Evolutionary conservation across 1,140 invertebrate genomes (phyloP), one percentile per base, ranked within the genome.

Genomic region (Gryllus bimaculatus): DNA sequence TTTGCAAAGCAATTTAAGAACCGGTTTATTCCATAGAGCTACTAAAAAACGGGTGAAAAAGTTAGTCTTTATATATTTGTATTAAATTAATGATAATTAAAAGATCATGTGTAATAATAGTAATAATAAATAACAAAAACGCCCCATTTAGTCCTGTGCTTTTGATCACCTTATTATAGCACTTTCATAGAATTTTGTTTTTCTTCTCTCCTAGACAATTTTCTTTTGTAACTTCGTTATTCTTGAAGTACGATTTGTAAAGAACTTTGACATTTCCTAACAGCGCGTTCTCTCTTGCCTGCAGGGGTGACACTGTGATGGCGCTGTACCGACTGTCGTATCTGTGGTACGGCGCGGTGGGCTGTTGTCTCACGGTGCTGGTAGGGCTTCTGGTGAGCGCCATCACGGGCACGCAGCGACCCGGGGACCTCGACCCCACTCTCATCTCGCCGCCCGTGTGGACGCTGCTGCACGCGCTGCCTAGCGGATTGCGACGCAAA

Each of bases 321-420:
- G 85, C 84, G 79, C 80, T 92, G 0, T 93, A 89, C 83, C 85
- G 90, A 83, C 86, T 93, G 75, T 93, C 92, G 48, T 94, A 93
- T 84, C 85, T 94, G 81, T 94, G 92, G 92, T 93, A 93, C 84
- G 91, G 92, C n/a, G 89, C 90, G 47, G 90, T 95, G n/a, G 94
- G 93, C 3, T 92, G 90, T 75, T 80, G 90, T 0, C 85, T 91
- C 0, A 94, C 94, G 0, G 85, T 95, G 47, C 80, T 93, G 7
- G 85, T 93, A 15, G 95, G 95, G 2, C 84, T 93, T 48, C 48
- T 91, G 0, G 90, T 94, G 3, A 95, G 94, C 75, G 86, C 91
- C 2, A 81, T 91, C 0, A 93, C 94, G 8, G 91, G 91, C 6
- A 82, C 85, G 8, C 86, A 89, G 80, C 85, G 91, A 82, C 86